Conservation (phyloP, 2,888 invertebrate species). For the Stenichneumon culpator region DNA sequence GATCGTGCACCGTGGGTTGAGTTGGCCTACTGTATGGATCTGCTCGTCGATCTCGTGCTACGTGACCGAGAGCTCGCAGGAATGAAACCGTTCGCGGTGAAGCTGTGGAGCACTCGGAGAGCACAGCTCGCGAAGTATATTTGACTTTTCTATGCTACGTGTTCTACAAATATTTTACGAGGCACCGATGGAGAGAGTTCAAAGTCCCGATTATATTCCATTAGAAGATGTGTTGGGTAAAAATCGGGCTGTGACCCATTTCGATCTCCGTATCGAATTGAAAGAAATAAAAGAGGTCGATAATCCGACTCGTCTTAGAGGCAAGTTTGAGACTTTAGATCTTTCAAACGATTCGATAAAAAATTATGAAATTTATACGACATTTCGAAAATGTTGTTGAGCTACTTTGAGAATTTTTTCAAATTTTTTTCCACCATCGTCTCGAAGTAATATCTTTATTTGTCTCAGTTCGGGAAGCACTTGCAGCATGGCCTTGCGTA, state of each 20-base stretch:
- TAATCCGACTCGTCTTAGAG: too few relatives aligned
- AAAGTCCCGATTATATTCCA: constrained; percentile 15
- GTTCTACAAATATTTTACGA: constrained; percentile 47
- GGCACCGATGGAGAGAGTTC: neutral
- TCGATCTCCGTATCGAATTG: too few relatives aligned
- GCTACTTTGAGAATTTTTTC: too few relatives aligned
- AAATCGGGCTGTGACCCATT: neutral
- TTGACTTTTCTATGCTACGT: constrained; percentile 41
- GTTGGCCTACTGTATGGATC: constrained; percentile 52
- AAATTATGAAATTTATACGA: neutral
- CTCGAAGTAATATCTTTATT: too few relatives aligned
- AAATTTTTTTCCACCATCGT: too few relatives aligned
- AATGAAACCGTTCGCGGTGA: constrained; percentile 7
- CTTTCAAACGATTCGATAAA: too few relatives aligned
- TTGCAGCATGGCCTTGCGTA: neutral
- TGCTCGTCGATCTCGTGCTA: constrained; percentile 47
- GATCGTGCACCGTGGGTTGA: constrained; percentile 29
- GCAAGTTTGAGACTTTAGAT: too few relatives aligned
- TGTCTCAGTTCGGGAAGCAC: too few relatives aligned
- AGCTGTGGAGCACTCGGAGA: neutral
- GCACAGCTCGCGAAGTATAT: neutral
- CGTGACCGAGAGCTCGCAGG: constrained; percentile 32
- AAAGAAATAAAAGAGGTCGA: too few relatives aligned
- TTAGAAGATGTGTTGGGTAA: neutral
- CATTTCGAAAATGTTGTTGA: neutral